Percentiles rank a stretch among this genome's conserved stretches.
phyloP scores from a whole-genome alignment of 2,113 vertebrate species.

The Scomber colias region DNA sequence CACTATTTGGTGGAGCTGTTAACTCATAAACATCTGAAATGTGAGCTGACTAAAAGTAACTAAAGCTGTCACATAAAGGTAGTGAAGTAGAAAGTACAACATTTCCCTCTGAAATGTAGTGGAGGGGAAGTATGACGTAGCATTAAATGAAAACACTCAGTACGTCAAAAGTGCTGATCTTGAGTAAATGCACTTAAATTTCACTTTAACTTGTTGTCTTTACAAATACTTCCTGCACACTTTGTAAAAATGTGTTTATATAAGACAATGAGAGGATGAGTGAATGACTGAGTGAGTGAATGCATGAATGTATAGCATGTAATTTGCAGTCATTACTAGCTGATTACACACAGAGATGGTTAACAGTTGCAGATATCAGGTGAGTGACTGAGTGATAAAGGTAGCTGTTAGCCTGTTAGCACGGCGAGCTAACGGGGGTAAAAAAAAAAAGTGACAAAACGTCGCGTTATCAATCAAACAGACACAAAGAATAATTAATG shows the following conservation, averaged over 20 bases:
- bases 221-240: not conserved
- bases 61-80: too few species aligned
- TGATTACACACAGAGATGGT: not conserved
- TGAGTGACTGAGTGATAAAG: not conserved
- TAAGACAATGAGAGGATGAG: not conserved
- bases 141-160: too few species aligned
- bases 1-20: too few species aligned
- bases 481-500: not conserved
- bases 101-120: too few species aligned
- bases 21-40: too few species aligned
- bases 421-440: slow-evolving; percentile 27
- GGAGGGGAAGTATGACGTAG: too few species aligned
- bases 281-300: slow-evolving; percentile 2
- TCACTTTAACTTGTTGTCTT: not conserved
- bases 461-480: not conserved
- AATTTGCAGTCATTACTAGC: not conserved
- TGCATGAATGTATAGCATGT: not conserved
- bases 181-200: not conserved
- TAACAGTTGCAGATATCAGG: not conserved
- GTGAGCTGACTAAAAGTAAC: too few species aligned
- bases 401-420: slow-evolving; percentile 68
- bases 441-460: slow-evolving; percentile 8
- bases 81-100: too few species aligned
- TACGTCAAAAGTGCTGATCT: too few species aligned
- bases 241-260: not conserved